Percentiles rank a stretch among this genome's conserved stretches.
Conservation (phyloP, 2,888 invertebrate species). For the Limnephilus lunatus region DNA sequence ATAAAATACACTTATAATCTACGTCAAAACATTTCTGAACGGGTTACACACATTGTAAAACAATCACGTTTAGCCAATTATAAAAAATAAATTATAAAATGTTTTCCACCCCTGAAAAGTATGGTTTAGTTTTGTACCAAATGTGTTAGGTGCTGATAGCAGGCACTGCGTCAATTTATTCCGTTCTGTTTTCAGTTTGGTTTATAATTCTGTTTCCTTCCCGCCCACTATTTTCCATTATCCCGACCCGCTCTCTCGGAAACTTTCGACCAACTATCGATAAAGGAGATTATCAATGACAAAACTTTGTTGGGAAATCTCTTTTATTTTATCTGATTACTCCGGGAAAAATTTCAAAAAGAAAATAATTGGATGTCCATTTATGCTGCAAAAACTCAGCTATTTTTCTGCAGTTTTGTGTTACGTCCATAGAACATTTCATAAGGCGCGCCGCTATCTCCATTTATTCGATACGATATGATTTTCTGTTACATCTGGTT, state of each 20-base stretch:
- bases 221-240: slow-evolving; percentile 40
- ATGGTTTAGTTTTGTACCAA: slow-evolving; percentile 32
- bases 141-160: slow-evolving; percentile 63
- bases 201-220: slow-evolving; percentile 64
- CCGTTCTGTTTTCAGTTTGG: slow-evolving; percentile 55
- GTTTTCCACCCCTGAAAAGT: not conserved
- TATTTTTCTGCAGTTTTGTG: not conserved
- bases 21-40: no score
- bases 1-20: no score
- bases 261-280: slow-evolving; percentile 53
- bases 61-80: no score
- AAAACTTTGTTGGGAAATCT: slow-evolving; percentile 30
- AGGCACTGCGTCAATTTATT: slow-evolving; percentile 58
- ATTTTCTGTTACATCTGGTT: no score
- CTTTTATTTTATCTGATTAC: not conserved
- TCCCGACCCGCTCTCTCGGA: slow-evolving; percentile 19
- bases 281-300: slow-evolving; percentile 55
- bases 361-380: not conserved
- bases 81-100: not conserved
- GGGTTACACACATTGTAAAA: no score
- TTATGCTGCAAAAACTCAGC: not conserved
- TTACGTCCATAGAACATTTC: not conserved
- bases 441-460: not conserved
- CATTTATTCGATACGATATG: not conserved
- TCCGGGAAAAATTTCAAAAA: not conserved